Conservation (phyloP, 2,113 vertebrate species). For the Dolichallabes microphthalmus region DNA sequence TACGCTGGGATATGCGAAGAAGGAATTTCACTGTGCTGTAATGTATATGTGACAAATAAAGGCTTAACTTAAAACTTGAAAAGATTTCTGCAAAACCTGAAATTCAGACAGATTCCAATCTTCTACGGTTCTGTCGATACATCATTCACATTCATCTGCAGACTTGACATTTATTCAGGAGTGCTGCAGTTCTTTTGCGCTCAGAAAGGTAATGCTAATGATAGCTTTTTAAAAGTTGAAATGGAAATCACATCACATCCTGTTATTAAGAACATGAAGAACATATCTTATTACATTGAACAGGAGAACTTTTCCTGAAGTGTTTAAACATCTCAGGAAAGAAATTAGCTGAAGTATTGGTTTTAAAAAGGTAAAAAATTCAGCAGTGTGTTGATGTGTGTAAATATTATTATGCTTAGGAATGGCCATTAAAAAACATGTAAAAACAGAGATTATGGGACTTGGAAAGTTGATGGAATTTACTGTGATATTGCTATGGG, state of each 20-base stretch:
- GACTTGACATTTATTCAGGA: not conserved
- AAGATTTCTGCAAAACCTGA: not conserved
- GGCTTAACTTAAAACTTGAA: too few species aligned
- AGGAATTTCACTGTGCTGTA: too few species aligned
- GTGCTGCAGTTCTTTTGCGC: not conserved
- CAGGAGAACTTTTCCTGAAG: not conserved
- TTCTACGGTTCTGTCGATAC: not conserved
- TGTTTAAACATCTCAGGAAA: not conserved
- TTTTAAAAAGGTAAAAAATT: too few species aligned
- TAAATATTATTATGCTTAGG: too few species aligned
- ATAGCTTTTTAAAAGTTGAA: not conserved
- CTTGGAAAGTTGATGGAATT: not conserved
- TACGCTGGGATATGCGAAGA: too few species aligned
- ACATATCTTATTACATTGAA: not conserved
- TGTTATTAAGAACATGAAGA: not conserved
- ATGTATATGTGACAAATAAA: too few species aligned
- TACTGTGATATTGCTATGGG: not conserved
- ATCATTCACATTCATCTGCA: not conserved
- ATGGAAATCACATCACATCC: not conserved
- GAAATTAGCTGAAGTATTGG: not conserved
- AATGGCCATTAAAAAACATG: too few species aligned
- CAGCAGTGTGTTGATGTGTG: too few species aligned
- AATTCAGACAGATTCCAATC: not conserved
- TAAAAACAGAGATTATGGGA: too few species aligned
- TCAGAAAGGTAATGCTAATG: not conserved